Percentiles rank a stretch among this genome's conserved stretches.
These are phyloP conservation scores for Rambutsinella grinnellia DNA, from an alignment of 2,888 invertebrate species.

Conservation along the genomic window DNA sequence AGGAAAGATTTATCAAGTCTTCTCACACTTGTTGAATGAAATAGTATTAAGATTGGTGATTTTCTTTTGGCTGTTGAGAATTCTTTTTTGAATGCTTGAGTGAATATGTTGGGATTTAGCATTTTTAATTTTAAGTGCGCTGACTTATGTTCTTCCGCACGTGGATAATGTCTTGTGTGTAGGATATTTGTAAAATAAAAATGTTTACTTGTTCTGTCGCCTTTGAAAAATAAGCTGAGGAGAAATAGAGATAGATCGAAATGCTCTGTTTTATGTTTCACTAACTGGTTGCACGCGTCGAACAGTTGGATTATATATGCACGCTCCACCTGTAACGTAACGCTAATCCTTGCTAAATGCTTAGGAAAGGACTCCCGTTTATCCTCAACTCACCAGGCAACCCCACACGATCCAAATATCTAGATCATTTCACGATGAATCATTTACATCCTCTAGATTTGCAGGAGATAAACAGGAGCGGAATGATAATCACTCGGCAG, in stretches of 20 bases:
- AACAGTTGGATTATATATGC: neutral
- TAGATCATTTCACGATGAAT: too few relatives aligned
- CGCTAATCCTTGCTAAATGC: neutral
- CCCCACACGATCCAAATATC: too few relatives aligned
- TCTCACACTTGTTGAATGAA: neutral
- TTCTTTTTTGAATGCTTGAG: neutral
- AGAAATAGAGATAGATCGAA: neutral
- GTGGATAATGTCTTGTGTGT: neutral
- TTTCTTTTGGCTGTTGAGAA: neutral
- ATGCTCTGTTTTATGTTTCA: neutral
- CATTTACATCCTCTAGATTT: neutral
- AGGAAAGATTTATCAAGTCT: neutral
- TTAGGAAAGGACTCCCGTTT: neutral
- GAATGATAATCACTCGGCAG: slow-evolving; percentile 40
- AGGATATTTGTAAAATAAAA: neutral
- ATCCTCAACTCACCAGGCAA: too few relatives aligned
- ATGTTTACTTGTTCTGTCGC: slow-evolving; percentile 24
- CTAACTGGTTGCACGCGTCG: neutral
- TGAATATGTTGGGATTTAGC: neutral
- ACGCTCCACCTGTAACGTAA: neutral
- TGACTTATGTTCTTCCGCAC: neutral
- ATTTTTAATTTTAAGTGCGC: neutral
- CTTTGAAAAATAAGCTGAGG: neutral
- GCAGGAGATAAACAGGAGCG: neutral
- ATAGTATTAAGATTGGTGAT: neutral